Conservation (phyloP, 2,113 vertebrate species). For the Crotophaga sulcirostris region DNA sequence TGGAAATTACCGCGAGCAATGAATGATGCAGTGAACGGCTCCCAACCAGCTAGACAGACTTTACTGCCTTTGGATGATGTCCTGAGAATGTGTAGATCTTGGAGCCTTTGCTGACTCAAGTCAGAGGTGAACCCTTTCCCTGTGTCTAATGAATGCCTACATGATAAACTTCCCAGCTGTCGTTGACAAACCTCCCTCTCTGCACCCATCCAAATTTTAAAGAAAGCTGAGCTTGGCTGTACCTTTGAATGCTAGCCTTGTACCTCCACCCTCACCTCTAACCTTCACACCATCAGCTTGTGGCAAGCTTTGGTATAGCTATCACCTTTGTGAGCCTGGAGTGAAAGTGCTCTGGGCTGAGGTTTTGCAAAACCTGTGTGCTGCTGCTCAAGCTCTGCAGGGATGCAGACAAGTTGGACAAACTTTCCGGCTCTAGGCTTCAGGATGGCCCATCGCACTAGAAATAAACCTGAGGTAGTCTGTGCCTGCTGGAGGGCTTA, state of each 20-base stretch:
- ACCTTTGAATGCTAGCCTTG: not conserved
- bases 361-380: fast-evolving
- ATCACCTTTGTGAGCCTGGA: not conserved
- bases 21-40: not conserved
- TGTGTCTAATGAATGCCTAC: not conserved
- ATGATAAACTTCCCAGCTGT: not conserved
- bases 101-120: not conserved
- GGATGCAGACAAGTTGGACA: not conserved
- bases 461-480: not conserved
- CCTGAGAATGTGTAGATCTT: not conserved
- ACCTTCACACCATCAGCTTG: fast-evolving
- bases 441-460: fast-evolving
- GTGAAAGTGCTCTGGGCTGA: not conserved
- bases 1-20: not conserved
- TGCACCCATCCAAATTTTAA: not conserved
- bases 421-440: not conserved
- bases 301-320: not conserved
- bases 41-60: not conserved
- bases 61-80: not conserved
- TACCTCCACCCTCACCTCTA: not conserved
- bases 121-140: not conserved
- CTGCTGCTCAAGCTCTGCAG: not conserved
- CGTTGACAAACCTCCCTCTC: not conserved
- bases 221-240: not conserved
- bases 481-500: not conserved